Percentiles rank a stretch among this genome's conserved stretches.
These are phyloP conservation scores for Melanerpes aurifrons DNA, from an alignment of 2,113 vertebrate genomes.

Conservation along the genomic window DNA sequence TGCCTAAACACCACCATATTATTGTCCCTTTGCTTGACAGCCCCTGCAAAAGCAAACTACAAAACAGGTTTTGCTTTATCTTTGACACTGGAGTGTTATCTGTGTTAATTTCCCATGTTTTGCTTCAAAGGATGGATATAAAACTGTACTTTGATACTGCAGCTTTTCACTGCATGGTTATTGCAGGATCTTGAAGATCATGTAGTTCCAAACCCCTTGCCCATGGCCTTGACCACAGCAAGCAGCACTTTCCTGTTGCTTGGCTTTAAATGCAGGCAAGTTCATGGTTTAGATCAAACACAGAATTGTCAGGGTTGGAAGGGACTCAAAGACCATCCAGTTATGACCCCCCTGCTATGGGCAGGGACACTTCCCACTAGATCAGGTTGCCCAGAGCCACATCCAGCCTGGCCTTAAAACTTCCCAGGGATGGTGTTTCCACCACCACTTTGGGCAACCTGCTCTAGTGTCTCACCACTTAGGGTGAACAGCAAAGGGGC, in stretches of 20 bases:
- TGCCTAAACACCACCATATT: constrained; percentile 36
- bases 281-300: neutral
- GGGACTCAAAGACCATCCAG: no score
- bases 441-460: no score
- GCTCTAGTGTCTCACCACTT: no score
- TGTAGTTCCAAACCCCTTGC: no score
- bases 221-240: no score
- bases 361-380: no score
- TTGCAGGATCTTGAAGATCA: neutral
- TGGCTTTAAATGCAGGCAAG: neutral
- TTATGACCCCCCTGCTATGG: no score
- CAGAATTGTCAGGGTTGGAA: no score
- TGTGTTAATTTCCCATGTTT: constrained; percentile 17
- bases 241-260: neutral
- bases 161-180: neutral
- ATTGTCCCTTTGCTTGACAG: constrained; percentile 36
- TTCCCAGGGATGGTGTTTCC: no score
- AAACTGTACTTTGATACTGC: neutral
- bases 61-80: neutral
- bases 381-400: no score
- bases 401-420: no score
- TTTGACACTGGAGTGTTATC: neutral
- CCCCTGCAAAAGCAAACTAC: constrained; percentile 12
- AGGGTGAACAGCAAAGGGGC: neutral
- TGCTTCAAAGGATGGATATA: neutral